A percentile compares a stretch with the other conserved stretches of the same genome.
Conservation (phyloP, 2,888 invertebrate genomes). For the Cheilosia grossa region DNA sequence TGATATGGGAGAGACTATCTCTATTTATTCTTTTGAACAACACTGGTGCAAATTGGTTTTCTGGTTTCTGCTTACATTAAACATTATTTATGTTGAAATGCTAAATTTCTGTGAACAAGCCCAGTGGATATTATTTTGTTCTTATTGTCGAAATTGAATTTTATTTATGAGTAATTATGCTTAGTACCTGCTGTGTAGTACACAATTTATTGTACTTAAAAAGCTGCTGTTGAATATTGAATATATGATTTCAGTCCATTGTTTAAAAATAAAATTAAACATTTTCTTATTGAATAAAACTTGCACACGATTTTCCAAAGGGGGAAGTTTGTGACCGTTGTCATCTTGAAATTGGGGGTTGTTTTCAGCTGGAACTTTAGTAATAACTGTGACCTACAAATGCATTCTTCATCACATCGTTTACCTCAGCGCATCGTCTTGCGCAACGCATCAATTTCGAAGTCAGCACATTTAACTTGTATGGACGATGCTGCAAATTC, state of each 20-base stretch:
- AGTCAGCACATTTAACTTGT: too few relatives aligned
- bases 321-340: neutral
- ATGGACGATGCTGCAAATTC: too few relatives aligned
- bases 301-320: neutral
- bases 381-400: too few relatives aligned
- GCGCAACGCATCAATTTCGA: too few relatives aligned
- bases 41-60: neutral
- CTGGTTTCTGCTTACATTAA: constrained; percentile 18
- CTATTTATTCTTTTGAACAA: constrained; percentile 13
- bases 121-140: constrained; percentile 11
- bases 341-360: neutral
- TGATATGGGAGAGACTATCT: neutral
- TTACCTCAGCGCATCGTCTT: too few relatives aligned
- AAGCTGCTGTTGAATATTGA: constrained; percentile 52
- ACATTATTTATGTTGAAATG: constrained; percentile 2
- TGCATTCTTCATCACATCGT: too few relatives aligned
- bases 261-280: constrained; percentile 36
- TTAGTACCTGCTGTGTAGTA: constrained; percentile 72
- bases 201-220: constrained; percentile 58
- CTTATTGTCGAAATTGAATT: constrained; percentile 16
- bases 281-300: constrained; percentile 41
- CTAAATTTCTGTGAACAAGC: neutral
- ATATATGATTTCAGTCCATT: constrained; percentile 46
- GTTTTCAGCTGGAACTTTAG: neutral
- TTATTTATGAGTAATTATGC: constrained; percentile 27